A percentile compares a stretch with the other conserved stretches of the same genome.
These are phyloP conservation scores for Callinectes sapidus DNA, from an alignment of 2,888 invertebrate genomes.

Conservation along the genomic window DNA sequence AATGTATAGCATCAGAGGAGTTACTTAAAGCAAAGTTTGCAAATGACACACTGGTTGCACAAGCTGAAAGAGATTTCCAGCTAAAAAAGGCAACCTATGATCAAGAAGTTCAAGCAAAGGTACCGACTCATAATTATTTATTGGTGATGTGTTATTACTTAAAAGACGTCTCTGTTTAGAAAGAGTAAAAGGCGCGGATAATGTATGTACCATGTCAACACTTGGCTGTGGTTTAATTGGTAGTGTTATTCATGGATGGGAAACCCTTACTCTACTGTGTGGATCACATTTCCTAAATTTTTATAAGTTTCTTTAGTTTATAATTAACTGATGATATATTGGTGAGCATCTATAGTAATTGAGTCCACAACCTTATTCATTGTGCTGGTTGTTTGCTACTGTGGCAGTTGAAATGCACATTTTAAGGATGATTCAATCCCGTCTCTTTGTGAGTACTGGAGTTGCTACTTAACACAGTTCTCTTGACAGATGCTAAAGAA, in stretches of 20 bases:
- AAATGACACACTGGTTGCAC: slow-evolving; percentile 76
- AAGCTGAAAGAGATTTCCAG: slow-evolving; percentile 76
- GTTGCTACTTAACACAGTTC: no score
- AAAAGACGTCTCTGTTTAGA: not conserved
- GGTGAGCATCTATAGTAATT: no score
- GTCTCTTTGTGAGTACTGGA: no score
- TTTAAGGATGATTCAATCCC: no score
- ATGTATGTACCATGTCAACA: not conserved
- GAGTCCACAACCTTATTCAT: no score
- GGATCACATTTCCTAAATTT: not conserved
- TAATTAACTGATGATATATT: not conserved
- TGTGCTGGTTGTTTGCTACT: no score
- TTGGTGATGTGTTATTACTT: not conserved
- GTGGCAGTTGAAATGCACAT: no score
- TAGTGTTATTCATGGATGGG: not conserved
- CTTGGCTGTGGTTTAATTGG: not conserved
- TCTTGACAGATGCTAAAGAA: no score
- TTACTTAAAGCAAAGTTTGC: slow-evolving; percentile 75
- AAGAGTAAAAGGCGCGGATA: not conserved
- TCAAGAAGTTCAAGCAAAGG: slow-evolving; percentile 75
- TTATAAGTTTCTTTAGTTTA: not conserved
- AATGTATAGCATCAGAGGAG: slow-evolving; percentile 76
- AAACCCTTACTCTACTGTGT: not conserved
- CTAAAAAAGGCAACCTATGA: slow-evolving; percentile 77
- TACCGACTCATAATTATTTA: slow-evolving; percentile 4